These are phyloP conservation scores for Trogon surrucura DNA, from an alignment of 2,113 vertebrate species.

Conservation along the genomic window DNA sequence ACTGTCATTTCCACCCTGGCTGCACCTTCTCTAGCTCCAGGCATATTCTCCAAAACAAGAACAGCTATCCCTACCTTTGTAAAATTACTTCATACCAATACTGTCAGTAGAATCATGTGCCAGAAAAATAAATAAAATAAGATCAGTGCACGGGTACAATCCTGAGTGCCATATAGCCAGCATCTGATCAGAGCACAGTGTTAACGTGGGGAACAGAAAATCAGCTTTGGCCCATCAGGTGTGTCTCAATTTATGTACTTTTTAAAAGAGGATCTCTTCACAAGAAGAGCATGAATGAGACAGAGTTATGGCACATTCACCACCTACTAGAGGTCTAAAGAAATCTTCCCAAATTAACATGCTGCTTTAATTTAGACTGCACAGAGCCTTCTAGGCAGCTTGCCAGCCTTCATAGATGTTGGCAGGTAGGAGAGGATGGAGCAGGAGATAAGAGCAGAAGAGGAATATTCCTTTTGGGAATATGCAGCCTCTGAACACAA, in stretches of 20 bases:
- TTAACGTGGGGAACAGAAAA: not conserved
- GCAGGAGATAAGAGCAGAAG: not conserved
- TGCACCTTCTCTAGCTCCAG: not conserved
- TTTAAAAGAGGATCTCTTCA: not conserved
- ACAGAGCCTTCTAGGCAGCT: not conserved
- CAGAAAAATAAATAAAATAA: not conserved
- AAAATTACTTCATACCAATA: not conserved
- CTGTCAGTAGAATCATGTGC: not conserved
- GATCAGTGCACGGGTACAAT: not conserved
- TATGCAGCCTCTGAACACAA: not conserved
- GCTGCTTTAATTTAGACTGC: not conserved
- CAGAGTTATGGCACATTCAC: not conserved
- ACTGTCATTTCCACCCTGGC: not conserved
- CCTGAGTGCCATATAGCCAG: not conserved
- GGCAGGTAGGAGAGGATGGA: slow-evolving; percentile 20
- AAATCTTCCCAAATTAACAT: slow-evolving; percentile 3
- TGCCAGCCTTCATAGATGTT: not conserved
- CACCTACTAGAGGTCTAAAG: not conserved
- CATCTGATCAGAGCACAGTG: not conserved
- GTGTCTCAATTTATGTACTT: not conserved
- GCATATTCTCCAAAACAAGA: not conserved
- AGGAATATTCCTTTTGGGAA: not conserved
- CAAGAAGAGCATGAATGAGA: not conserved
- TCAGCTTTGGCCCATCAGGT: not conserved
- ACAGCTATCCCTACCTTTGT: not conserved